Conservation (phyloP, 2,888 invertebrate genomes). For the Epistrophe eligans region DNA sequence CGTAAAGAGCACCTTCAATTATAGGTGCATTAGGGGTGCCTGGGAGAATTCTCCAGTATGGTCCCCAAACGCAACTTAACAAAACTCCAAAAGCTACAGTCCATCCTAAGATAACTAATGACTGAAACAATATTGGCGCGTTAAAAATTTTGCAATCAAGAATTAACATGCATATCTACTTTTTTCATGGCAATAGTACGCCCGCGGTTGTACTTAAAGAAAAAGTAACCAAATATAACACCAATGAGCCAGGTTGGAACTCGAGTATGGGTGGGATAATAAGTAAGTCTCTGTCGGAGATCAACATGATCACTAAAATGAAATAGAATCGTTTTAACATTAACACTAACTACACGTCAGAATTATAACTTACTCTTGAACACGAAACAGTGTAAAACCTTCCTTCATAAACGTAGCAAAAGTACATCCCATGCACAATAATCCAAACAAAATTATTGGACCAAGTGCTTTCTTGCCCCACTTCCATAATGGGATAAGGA, state of each 20-base stretch:
- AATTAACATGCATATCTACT: slow-evolving; percentile 34
- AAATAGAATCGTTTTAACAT: neutral
- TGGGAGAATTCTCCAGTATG: slow-evolving; percentile 81
- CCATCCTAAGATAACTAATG: slow-evolving; percentile 81
- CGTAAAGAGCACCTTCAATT: slow-evolving; percentile 82
- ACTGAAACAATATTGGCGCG: slow-evolving; percentile 4
- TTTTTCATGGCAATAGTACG: slow-evolving; percentile 80
- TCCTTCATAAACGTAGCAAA: slow-evolving; percentile 81
- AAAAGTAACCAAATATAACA: slow-evolving; percentile 82
- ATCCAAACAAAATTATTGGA: slow-evolving; percentile 79
- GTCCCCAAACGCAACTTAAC: slow-evolving; percentile 81
- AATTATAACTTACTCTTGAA: slow-evolving; percentile 78
- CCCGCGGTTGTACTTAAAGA: slow-evolving; percentile 81
- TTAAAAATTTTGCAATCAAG: neutral
- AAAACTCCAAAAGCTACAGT: slow-evolving; percentile 80
- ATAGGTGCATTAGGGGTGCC: slow-evolving; percentile 78
- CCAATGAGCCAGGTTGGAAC: slow-evolving; percentile 83
- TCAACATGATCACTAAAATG: slow-evolving; percentile 78
- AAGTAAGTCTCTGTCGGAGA: slow-evolving; percentile 81
- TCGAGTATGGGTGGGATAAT: slow-evolving; percentile 83
- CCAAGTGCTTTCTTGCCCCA: slow-evolving; percentile 82
- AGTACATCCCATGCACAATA: slow-evolving; percentile 81
- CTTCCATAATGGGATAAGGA: slow-evolving; percentile 85
- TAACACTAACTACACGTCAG: neutral
- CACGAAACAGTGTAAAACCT: slow-evolving; percentile 82